Percentiles rank a stretch among this genome's conserved stretches.
These are phyloP conservation scores for Trissolcus basalis DNA, from an alignment of 1,140 invertebrate species.

Conservation along the genomic window DNA sequence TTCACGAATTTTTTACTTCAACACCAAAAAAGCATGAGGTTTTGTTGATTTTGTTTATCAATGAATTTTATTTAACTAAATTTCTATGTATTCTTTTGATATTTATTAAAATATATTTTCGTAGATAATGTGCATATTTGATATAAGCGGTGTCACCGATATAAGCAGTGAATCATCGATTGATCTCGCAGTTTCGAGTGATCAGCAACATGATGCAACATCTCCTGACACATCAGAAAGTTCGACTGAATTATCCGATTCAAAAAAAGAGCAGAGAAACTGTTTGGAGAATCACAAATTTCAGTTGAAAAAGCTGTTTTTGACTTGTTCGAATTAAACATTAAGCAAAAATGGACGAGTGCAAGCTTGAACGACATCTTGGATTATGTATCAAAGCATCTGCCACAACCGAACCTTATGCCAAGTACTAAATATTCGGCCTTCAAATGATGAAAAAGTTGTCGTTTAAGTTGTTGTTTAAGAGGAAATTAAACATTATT, in stretches of 20 bases:
- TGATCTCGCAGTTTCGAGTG: too few relatives aligned
- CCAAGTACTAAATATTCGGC: background rate
- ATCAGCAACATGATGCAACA: too few relatives aligned
- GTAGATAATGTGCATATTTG: too few relatives aligned
- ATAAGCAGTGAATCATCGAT: too few relatives aligned
- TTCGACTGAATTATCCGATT: background rate
- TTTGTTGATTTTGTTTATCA: too few relatives aligned
- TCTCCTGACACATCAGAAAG: background rate
- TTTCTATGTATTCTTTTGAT: too few relatives aligned
- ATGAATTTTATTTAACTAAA: too few relatives aligned
- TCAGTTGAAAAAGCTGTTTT: background rate
- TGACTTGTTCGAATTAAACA: background rate
- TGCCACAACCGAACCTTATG: background rate
- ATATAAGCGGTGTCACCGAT: too few relatives aligned
- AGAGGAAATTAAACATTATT: slow-evolving; percentile 27
- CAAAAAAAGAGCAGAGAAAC: too few relatives aligned
- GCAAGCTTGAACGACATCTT: background rate
- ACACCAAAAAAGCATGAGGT: too few relatives aligned
- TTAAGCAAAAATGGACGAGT: background rate
- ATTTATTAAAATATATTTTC: too few relatives aligned
- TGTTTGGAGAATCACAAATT: background rate
- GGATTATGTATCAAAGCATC: background rate
- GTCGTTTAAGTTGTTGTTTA: background rate
- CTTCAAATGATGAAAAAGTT: slow-evolving; percentile 9
- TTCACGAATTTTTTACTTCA: too few relatives aligned